A percentile compares a stretch with the other conserved stretches of the same genome.
phyloP scores from a whole-genome alignment of 2,797 vertebrate genomes.

The Xyrichtys novacula region DNA sequence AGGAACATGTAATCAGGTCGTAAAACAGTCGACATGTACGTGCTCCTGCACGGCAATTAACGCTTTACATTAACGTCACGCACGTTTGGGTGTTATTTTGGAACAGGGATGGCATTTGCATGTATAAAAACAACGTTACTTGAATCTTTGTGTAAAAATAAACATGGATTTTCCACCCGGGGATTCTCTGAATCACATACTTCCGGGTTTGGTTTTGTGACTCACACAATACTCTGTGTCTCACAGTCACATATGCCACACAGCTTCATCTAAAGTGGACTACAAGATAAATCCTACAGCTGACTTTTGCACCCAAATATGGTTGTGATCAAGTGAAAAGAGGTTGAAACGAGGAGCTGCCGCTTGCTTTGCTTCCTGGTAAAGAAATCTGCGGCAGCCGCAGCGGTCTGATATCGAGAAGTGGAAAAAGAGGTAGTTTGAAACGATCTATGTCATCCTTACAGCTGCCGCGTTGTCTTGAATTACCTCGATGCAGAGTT shows the following conservation, averaged over 20 bases:
- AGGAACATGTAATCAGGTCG: conserved; percentile 60
- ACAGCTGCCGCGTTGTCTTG: conserved; percentile 80
- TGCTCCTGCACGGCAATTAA: conserved; percentile 44
- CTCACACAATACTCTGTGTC: conserved; percentile 14
- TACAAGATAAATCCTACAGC: conserved; percentile 36
- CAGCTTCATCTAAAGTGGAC: conserved; percentile 21
- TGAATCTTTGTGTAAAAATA: conserved; percentile 15
- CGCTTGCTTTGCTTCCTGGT: conserved; percentile 43
- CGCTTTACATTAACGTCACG: conserved; percentile 16
- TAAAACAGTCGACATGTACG: conserved; percentile 48
- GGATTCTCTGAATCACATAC: neutral
- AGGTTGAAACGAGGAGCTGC: conserved; percentile 20
- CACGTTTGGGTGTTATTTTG: conserved; percentile 14
- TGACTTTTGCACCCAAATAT: conserved; percentile 30
- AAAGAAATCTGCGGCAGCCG: conserved; percentile 57
- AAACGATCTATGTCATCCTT: conserved; percentile 76
- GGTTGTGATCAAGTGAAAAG: conserved; percentile 54
- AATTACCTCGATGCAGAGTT: conserved; percentile 79
- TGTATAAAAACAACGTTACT: neutral
- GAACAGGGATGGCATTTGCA: neutral
- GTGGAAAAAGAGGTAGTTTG: conserved; percentile 74
- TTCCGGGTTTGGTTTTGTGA: conserved; percentile 14
- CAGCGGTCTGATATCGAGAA: conserved; percentile 59
- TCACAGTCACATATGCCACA: conserved; percentile 11
- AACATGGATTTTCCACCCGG: conserved; percentile 1